Conservation (phyloP, 2,113 vertebrate species). For the Lutjanus erythropterus region DNA sequence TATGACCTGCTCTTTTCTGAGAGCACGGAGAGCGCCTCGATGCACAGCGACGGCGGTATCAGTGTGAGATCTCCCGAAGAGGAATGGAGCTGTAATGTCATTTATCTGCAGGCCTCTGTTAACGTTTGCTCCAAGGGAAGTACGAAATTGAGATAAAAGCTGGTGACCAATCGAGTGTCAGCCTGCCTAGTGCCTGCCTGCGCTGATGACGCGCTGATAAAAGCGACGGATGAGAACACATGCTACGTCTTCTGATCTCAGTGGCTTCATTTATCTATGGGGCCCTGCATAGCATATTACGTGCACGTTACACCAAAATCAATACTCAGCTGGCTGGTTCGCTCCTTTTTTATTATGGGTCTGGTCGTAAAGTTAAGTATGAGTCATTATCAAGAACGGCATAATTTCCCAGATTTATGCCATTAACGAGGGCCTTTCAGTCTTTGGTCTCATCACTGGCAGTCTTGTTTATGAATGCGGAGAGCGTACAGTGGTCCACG, state of each 20-base stretch:
- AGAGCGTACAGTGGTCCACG: slow-evolving; percentile 6
- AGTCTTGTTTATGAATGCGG: slow-evolving; percentile 61
- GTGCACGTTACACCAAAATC: slow-evolving; percentile 67
- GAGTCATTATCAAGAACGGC: slow-evolving; percentile 72
- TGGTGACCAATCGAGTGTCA: slow-evolving; percentile 79
- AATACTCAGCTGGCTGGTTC: slow-evolving; percentile 67
- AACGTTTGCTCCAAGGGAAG: slow-evolving; percentile 77
- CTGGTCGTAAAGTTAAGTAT: slow-evolving; percentile 73
- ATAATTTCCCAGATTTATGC: slow-evolving; percentile 63
- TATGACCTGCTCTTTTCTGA: slow-evolving; percentile 63
- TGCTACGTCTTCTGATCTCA: slow-evolving; percentile 44
- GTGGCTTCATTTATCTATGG: slow-evolving; percentile 51
- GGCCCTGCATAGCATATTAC: slow-evolving; percentile 39
- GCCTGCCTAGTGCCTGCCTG: slow-evolving; percentile 69
- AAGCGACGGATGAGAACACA: slow-evolving; percentile 51
- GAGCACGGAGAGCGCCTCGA: slow-evolving; percentile 39
- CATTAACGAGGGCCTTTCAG: slow-evolving; percentile 56
- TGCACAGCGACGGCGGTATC: slow-evolving; percentile 59
- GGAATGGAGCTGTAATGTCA: slow-evolving; percentile 80
- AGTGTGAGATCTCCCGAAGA: slow-evolving; percentile 71
- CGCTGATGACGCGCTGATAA: slow-evolving; percentile 76
- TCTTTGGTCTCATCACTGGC: slow-evolving; percentile 39
- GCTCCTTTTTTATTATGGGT: slow-evolving; percentile 66
- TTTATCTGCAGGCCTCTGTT: slow-evolving; percentile 82
- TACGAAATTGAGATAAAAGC: slow-evolving; percentile 83